phyloP scores from a whole-genome alignment of 2,888 invertebrate species.

The Epinotia ramella region DNA sequence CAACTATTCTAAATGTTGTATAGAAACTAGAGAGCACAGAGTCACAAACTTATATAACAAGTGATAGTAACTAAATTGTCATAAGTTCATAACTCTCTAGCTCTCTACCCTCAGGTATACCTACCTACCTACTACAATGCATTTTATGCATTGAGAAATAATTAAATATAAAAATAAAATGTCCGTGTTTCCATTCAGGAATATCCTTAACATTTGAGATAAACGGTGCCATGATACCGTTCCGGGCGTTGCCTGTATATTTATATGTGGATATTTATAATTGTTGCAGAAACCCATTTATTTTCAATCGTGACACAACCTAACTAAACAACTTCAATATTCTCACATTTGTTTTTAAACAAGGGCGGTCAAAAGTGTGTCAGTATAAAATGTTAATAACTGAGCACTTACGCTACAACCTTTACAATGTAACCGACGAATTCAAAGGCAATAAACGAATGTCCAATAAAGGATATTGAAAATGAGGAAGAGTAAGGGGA shows the following conservation, averaged over 20 bases:
- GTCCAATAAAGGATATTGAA: constrained; percentile 94
- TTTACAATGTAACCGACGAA: neutral
- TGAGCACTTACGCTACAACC: neutral
- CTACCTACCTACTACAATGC: neutral
- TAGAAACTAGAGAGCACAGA: neutral
- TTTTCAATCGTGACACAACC: no score
- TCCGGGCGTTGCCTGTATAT: neutral
- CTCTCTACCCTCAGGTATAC: neutral
- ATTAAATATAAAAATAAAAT: neutral
- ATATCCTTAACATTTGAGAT: neutral
- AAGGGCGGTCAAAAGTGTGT: neutral
- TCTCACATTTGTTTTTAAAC: no score
- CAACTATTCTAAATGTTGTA: neutral
- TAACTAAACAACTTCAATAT: no score
- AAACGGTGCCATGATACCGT: neutral
- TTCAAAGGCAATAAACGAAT: constrained; percentile 87
- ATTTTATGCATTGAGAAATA: neutral
- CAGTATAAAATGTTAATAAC: neutral
- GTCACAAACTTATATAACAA: neutral
- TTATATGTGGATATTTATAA: constrained; percentile 6
- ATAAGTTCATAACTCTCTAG: no score
- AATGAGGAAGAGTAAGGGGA: constrained; percentile 91
- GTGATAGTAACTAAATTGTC: no score
- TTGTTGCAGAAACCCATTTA: no score
- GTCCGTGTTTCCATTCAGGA: neutral